Conservation (phyloP, 2,888 invertebrate genomes). For the Pilophorus perplexus region DNA sequence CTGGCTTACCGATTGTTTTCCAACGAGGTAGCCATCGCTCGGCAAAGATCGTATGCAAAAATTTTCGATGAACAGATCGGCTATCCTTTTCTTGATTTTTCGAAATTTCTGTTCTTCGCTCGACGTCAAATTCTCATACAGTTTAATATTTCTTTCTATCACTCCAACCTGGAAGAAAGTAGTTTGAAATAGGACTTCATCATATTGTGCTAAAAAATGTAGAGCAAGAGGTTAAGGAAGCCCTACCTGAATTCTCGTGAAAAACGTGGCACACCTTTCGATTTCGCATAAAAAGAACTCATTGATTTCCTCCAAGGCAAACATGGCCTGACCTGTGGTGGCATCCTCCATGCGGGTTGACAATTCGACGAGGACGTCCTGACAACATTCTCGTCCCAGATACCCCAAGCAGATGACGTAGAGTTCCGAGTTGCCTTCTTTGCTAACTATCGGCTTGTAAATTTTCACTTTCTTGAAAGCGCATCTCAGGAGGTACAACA, state of each 20-base stretch:
- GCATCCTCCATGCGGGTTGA: slow-evolving; percentile 8
- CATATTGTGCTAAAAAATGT: too few relatives aligned
- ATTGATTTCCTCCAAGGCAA: slow-evolving; percentile 61
- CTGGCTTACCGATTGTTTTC: slow-evolving; percentile 27
- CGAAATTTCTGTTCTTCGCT: slow-evolving; percentile 49
- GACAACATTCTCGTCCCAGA: background rate
- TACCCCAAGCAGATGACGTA: slow-evolving; percentile 75
- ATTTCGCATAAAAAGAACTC: slow-evolving; percentile 64
- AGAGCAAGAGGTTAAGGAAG: too few relatives aligned
- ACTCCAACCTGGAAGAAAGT: slow-evolving; percentile 46
- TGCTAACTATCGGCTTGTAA: slow-evolving; percentile 89
- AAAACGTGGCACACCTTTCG: slow-evolving; percentile 63
- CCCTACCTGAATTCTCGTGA: slow-evolving; percentile 63
- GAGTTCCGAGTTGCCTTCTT: slow-evolving; percentile 90
- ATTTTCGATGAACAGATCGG: slow-evolving; percentile 59
- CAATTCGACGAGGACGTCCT: slow-evolving; percentile 1
- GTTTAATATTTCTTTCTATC: slow-evolving; percentile 47
- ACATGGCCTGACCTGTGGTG: slow-evolving; percentile 54
- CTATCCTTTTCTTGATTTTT: slow-evolving; percentile 57
- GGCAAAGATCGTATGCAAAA: slow-evolving; percentile 60
- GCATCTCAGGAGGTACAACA: slow-evolving; percentile 76
- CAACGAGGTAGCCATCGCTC: slow-evolving; percentile 14
- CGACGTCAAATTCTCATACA: slow-evolving; percentile 29
- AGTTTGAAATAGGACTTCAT: too few relatives aligned
- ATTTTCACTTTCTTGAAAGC: slow-evolving; percentile 70